phyloP scores from a whole-genome alignment of 1,140 invertebrate species.

The Drosophila pandora region DNA sequence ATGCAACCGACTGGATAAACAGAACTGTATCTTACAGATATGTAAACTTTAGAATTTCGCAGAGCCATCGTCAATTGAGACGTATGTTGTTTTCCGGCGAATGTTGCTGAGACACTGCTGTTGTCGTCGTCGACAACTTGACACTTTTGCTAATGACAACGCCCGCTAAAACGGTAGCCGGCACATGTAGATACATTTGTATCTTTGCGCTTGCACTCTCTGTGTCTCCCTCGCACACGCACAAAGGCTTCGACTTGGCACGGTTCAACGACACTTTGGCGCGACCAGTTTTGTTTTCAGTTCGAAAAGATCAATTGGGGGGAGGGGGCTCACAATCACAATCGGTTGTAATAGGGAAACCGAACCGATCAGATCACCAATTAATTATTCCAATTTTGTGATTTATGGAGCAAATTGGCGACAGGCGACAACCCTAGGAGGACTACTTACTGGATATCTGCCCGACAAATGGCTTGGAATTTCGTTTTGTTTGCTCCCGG shows the following conservation, averaged over 20 bases:
- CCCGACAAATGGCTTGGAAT: conserved; percentile 7
- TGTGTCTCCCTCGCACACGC: conserved; percentile 20
- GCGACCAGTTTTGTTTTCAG: conserved; percentile 59
- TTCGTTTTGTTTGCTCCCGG: background rate
- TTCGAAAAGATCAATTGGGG: conserved; percentile 15
- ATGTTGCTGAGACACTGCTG: background rate
- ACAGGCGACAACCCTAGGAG: conserved; percentile 34
- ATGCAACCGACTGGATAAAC: conserved; percentile 11
- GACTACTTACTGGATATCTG: conserved; percentile 9
- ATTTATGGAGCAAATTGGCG: conserved; percentile 38
- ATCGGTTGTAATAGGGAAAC: conserved; percentile 19
- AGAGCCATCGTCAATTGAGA: conserved; percentile 8
- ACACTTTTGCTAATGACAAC: conserved; percentile 61
- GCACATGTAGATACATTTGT: conserved; percentile 72
- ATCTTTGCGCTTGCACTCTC: conserved; percentile 46
- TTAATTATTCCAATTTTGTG: conserved; percentile 51
- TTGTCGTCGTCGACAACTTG: conserved; percentile 38
- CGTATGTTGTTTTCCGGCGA: background rate
- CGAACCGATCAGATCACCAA: background rate
- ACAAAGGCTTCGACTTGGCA: conserved; percentile 3
- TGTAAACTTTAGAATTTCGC: background rate
- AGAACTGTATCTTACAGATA: conserved; percentile 35
- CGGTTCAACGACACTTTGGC: conserved; percentile 62
- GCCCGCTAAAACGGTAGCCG: conserved; percentile 57
- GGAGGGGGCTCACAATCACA: conserved; percentile 7